Conservation (phyloP, 2,888 invertebrate genomes). For the Amblyjoppa fuscipennis region DNA sequence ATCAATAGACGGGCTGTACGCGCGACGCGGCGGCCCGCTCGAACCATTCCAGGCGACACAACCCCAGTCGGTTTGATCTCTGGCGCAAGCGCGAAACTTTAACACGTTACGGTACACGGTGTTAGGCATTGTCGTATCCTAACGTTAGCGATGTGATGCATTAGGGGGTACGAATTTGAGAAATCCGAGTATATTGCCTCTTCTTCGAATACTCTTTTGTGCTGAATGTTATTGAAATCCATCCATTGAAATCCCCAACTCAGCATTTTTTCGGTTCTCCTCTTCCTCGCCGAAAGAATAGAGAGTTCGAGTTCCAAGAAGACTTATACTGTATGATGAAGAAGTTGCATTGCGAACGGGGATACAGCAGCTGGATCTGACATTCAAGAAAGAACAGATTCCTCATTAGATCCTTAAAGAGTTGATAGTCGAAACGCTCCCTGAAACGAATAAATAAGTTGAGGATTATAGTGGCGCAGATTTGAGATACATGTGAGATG, state of each 20-base stretch:
- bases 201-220: constrained; percentile 16
- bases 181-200: constrained; percentile 24
- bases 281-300: too few relatives aligned
- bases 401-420: background rate
- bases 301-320: too few relatives aligned
- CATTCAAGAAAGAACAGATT: background rate
- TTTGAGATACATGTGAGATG: background rate
- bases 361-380: too few relatives aligned
- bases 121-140: constrained; percentile 27
- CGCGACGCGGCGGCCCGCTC: constrained; percentile 69
- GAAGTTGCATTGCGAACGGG: too few relatives aligned
- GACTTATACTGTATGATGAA: too few relatives aligned
- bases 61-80: constrained; percentile 77
- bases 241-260: background rate
- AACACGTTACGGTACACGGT: constrained; percentile 44
- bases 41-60: constrained; percentile 82
- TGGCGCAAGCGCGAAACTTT: constrained; percentile 78
- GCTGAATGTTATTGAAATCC: constrained; percentile 17
- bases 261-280: too few relatives aligned
- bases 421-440: background rate
- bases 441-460: background rate
- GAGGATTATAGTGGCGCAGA: background rate
- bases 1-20: constrained; percentile 80
- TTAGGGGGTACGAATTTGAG: constrained; percentile 27
- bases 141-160: constrained; percentile 17